phyloP scores from a whole-genome alignment of 2,888 invertebrate species.

The Xylota sylvarum region DNA sequence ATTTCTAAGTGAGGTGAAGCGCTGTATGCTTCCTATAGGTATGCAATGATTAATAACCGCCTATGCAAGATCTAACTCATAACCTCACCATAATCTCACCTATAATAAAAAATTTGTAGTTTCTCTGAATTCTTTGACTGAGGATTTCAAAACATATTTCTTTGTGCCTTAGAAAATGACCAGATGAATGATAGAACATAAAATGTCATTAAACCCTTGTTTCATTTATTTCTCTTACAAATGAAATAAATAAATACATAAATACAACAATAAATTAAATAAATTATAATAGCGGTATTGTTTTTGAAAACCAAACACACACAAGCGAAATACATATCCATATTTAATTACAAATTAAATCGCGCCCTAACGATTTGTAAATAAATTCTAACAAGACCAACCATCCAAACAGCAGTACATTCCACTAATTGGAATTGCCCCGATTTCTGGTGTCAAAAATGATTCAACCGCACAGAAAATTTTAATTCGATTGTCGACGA shows the following conservation, averaged over 20 bases:
- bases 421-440: background rate
- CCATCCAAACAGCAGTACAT: background rate
- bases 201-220: too few species aligned
- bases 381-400: background rate
- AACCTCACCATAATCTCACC: too few species aligned
- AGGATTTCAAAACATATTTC: too few species aligned
- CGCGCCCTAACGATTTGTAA: slow-evolving; percentile 8
- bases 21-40: too few species aligned
- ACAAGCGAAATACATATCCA: background rate
- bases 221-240: too few species aligned
- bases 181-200: too few species aligned
- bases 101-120: too few species aligned
- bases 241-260: background rate
- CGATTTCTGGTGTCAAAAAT: background rate
- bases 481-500: background rate
- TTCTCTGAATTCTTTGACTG: too few species aligned
- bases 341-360: background rate
- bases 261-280: background rate
- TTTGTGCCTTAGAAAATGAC: too few species aligned
- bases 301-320: background rate
- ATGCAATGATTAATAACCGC: too few species aligned
- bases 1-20: too few species aligned
- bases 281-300: background rate
- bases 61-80: too few species aligned
- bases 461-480: background rate